A percentile compares a stretch with the other conserved stretches of the same genome.
These are phyloP conservation scores for Caenorhabditis tropicalis DNA, from an alignment of 1,140 invertebrate genomes.

Conservation along the genomic window DNA sequence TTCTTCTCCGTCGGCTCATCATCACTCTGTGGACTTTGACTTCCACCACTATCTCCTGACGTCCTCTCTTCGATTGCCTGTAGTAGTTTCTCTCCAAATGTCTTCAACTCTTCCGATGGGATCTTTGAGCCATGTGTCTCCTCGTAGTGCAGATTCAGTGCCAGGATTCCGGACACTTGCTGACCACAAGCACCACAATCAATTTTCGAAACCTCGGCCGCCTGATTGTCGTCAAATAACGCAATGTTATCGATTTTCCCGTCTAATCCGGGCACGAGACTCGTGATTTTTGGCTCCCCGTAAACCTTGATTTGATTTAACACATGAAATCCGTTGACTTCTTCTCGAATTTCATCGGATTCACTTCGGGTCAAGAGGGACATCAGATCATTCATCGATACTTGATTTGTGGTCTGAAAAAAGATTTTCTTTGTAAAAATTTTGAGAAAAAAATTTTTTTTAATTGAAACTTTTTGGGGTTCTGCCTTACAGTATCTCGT, in stretches of 20 bases:
- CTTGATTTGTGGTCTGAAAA: not conserved
- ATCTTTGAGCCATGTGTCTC: constrained; percentile 88
- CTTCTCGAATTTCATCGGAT: constrained; percentile 4
- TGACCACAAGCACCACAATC: constrained; percentile 88
- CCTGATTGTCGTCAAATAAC: constrained; percentile 29
- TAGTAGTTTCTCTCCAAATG: constrained; percentile 84
- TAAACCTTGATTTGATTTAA: constrained; percentile 96
- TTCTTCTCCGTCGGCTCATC: constrained; percentile 6
- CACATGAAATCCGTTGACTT: constrained; percentile 85
- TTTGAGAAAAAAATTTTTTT: not conserved
- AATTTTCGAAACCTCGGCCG: constrained; percentile 77
- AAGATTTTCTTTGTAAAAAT: not conserved
- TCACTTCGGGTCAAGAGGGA: not conserved
- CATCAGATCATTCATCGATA: constrained; percentile 7
- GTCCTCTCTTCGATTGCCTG: constrained; percentile 70
- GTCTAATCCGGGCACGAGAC: not conserved
- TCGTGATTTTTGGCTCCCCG: constrained; percentile 76
- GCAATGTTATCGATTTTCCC: constrained; percentile 32
- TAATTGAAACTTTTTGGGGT: no score
- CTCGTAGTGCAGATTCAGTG: constrained; percentile 91
- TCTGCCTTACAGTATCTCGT: no score
- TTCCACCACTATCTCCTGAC: not conserved
- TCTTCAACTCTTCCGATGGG: constrained; percentile 85
- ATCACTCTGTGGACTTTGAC: constrained; percentile 47
- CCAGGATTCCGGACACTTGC: constrained; percentile 92